Conservation (phyloP, 2,888 invertebrate species). For the Pedicia rivosa region DNA sequence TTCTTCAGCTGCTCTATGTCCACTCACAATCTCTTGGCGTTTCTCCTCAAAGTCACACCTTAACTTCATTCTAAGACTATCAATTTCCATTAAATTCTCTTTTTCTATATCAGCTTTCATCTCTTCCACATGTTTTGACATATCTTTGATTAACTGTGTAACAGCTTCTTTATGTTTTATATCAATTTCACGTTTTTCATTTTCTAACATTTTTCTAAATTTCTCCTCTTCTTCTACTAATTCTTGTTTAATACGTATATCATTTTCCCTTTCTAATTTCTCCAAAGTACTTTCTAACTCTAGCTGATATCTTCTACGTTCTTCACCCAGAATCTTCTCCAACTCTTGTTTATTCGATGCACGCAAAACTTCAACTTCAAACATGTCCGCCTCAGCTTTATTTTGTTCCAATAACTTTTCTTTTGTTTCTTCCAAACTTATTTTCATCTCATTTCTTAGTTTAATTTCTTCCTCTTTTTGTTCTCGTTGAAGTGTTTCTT, state of each 20-base stretch:
- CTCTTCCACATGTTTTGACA: constrained; percentile 21
- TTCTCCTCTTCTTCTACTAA: constrained; percentile 22
- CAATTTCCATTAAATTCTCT: constrained; percentile 29
- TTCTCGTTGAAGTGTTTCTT: too few species aligned
- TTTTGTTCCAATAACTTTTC: constrained; percentile 19
- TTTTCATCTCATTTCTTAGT: constrained; percentile 30
- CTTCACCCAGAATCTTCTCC: too few species aligned
- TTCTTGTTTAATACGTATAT: constrained; percentile 24
- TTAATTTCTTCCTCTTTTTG: constrained; percentile 22
- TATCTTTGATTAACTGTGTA: background rate
- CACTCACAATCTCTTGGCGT: constrained; percentile 36
- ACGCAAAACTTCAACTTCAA: constrained; percentile 17
- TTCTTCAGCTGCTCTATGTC: constrained; percentile 31
- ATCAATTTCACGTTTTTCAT: constrained; percentile 27
- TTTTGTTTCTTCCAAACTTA: constrained; percentile 23
- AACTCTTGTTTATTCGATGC: constrained; percentile 13
- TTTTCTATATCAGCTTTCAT: constrained; percentile 34
- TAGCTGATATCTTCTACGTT: too few species aligned
- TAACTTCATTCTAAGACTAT: constrained; percentile 22
- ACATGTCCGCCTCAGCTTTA: constrained; percentile 10
- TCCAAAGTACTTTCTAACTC: constrained; percentile 26
- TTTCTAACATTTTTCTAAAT: constrained; percentile 19
- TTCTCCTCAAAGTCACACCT: constrained; percentile 33
- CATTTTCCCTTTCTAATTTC: constrained; percentile 31
- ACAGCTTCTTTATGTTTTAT: constrained; percentile 20